Conservation (phyloP, 1,140 invertebrate species). For the Liolophura sinensis region DNA sequence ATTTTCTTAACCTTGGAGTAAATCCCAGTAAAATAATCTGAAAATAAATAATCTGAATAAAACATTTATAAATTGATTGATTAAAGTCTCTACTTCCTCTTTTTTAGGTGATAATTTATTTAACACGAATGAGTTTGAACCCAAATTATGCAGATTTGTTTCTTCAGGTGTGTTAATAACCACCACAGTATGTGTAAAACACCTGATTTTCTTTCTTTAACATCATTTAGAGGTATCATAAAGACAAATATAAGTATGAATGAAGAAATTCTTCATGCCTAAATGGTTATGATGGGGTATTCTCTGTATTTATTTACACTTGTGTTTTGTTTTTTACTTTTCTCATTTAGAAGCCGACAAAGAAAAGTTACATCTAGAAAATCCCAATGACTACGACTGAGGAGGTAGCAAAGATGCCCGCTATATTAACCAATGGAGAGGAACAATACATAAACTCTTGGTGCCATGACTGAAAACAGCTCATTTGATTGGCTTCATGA, state of each 20-base stretch:
- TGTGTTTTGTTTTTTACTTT: conserved; percentile 13
- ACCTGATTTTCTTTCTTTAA: background rate
- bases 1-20: no score
- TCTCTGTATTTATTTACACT: no score
- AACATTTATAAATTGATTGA: no score
- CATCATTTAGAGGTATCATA: background rate
- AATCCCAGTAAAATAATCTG: no score
- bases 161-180: background rate
- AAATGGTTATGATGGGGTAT: background rate
- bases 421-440: background rate
- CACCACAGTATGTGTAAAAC: background rate
- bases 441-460: no score
- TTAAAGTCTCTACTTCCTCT: no score
- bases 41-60: no score
- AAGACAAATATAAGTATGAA: background rate
- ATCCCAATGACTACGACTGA: conserved; percentile 73
- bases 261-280: no score
- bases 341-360: conserved; percentile 70
- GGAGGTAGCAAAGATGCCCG: background rate
- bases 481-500: no score
- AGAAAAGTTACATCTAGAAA: conserved; percentile 85
- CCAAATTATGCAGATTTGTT: background rate
- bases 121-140: background rate
- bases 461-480: no score
- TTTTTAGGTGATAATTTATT: no score